phyloP scores from a whole-genome alignment of 2,113 vertebrate species.

The Brachypodius melanocephalos region DNA sequence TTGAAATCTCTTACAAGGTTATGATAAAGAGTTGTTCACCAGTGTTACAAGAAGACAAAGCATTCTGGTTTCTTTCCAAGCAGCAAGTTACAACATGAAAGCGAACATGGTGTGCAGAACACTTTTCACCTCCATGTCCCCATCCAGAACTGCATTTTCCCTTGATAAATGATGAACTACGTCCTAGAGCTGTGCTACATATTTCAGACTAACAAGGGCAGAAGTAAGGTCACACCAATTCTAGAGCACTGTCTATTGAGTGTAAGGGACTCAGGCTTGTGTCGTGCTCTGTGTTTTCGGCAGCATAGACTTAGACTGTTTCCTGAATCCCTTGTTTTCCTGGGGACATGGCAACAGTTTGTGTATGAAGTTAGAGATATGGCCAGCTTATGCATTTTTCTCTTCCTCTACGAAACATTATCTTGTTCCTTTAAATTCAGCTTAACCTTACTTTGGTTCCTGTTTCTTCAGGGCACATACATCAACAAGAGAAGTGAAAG shows the following conservation, averaged over 20 bases:
- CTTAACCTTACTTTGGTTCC: constrained; percentile 41
- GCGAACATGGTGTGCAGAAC: not conserved
- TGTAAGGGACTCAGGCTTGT: not conserved
- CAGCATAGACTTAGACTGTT: not conserved
- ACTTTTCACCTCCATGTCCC: constrained; percentile 22
- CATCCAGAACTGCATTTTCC: constrained; percentile 33
- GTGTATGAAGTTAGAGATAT: not conserved
- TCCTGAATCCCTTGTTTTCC: not conserved
- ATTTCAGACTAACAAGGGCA: constrained; percentile 39
- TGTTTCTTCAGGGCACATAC: constrained; percentile 11
- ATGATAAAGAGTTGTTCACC: constrained; percentile 2
- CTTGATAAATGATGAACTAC: constrained; percentile 40
- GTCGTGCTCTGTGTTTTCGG: not conserved
- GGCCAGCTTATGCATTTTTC: not conserved
- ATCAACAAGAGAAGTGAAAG: constrained; percentile 42
- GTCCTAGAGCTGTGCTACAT: constrained; percentile 43
- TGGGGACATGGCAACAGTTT: not conserved
- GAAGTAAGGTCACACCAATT: not conserved
- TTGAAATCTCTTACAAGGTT: constrained; percentile 38
- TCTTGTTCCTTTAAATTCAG: constrained; percentile 50
- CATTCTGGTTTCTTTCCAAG: not conserved
- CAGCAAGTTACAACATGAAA: constrained; percentile 37
- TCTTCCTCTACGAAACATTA: not conserved
- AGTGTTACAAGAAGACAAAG: constrained; percentile 41
- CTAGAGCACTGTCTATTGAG: not conserved